Evolutionary conservation across 1,140 invertebrate species (phyloP).

Genomic region (Drosophila sturtevanti): DNA sequence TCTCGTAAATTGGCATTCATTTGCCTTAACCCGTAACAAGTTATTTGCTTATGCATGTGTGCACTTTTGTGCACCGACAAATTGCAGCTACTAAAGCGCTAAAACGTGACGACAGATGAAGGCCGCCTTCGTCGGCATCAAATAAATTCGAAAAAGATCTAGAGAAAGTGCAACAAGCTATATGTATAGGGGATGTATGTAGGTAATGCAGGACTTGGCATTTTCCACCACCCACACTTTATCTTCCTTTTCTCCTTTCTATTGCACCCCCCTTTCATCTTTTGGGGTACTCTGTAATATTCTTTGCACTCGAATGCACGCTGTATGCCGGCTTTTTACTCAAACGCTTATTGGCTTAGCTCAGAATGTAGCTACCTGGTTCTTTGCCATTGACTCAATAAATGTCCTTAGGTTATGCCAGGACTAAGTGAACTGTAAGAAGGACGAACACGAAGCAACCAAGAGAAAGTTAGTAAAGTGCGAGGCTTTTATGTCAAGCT

Average conservation of each 20-base stretch:
- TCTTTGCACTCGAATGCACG: conserved; percentile 16
- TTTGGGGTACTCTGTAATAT: neutral
- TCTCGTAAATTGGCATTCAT: conserved; percentile 77
- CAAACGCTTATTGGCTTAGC: conserved; percentile 77
- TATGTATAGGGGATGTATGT: conserved; percentile 1
- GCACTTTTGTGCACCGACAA: conserved; percentile 67
- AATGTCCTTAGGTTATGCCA: conserved; percentile 41
- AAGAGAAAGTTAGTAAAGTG: conserved; percentile 24
- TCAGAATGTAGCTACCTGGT: conserved; percentile 56
- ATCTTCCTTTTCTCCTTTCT: no score
- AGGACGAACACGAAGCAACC: neutral
- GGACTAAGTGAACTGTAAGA: neutral
- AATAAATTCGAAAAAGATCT: conserved; percentile 37
- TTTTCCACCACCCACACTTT: conserved; percentile 25
- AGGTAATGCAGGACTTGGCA: neutral
- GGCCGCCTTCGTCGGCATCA: conserved; percentile 16
- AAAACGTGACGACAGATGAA: conserved; percentile 74
- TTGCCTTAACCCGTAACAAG: conserved; percentile 77
- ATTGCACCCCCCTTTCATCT: neutral
- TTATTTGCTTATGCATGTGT: conserved; percentile 76
- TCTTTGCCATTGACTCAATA: conserved; percentile 62
- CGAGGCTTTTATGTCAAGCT: conserved; percentile 41
- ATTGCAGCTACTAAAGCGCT: conserved; percentile 75
- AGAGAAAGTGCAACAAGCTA: conserved; percentile 54
- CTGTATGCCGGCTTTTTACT: conserved; percentile 44